phyloP scores from a whole-genome alignment of 2,113 vertebrate species.

The Mugil cephalus region DNA sequence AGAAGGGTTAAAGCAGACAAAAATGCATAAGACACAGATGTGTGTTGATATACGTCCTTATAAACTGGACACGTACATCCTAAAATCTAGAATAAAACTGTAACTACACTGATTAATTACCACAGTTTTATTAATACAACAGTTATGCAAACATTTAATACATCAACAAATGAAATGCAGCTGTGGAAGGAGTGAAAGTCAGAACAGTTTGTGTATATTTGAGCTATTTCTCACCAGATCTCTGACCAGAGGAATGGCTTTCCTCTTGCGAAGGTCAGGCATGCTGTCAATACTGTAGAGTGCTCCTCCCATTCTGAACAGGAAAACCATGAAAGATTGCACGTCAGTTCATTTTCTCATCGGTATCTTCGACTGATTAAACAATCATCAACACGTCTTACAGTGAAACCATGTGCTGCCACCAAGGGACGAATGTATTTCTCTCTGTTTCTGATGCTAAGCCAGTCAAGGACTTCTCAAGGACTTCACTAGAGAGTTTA shows the following conservation, averaged over 20 bases:
- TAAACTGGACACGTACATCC: background rate
- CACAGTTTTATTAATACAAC: slow-evolving; percentile 9
- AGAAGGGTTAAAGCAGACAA: slow-evolving; percentile 1
- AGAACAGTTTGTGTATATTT: slow-evolving; percentile 15
- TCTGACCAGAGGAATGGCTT: slow-evolving; percentile 94
- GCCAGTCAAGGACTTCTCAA: slow-evolving; percentile 33
- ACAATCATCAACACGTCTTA: background rate
- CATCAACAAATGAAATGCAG: slow-evolving; percentile 16
- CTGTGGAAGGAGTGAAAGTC: background rate
- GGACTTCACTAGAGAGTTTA: slow-evolving; percentile 40
- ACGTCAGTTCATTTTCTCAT: background rate
- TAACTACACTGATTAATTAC: slow-evolving; percentile 7
- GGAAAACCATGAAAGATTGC: slow-evolving; percentile 26
- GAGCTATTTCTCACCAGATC: slow-evolving; percentile 91
- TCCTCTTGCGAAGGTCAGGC: slow-evolving; percentile 98
- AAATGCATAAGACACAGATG: slow-evolving; percentile 6
- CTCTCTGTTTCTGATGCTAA: slow-evolving; percentile 19
- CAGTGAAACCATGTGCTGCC: slow-evolving; percentile 5
- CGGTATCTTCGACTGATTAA: background rate
- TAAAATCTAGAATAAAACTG: background rate
- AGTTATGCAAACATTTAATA: slow-evolving; percentile 21
- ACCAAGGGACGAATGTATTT: slow-evolving; percentile 1
- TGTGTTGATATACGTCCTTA: slow-evolving; percentile 5
- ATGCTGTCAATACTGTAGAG: slow-evolving; percentile 99
- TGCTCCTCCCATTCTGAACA: slow-evolving; percentile 92